Conservation (phyloP, 1,140 invertebrate species). For the Aphelinus atriplicis region DNA sequence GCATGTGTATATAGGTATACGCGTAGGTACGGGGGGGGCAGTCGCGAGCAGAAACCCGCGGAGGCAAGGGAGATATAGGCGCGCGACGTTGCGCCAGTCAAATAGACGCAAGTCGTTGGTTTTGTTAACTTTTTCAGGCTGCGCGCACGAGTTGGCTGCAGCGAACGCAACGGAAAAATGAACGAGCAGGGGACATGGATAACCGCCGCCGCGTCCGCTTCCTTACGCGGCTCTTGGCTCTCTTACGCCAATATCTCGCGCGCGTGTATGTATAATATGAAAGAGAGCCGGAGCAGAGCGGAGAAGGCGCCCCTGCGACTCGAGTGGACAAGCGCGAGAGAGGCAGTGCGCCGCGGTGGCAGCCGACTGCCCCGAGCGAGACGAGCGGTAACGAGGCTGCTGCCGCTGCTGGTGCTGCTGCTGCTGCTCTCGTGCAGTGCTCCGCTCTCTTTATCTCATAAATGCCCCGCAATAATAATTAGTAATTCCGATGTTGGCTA, state of each 20-base stretch:
- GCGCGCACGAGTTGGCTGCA: background rate
- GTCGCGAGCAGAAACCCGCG: background rate
- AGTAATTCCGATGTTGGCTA: constrained; percentile 17
- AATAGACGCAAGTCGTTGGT: constrained; percentile 7
- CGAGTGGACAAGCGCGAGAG: too few relatives aligned
- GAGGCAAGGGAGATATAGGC: too few relatives aligned
- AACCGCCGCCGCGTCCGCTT: background rate
- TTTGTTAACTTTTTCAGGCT: background rate
- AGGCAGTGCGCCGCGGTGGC: background rate
- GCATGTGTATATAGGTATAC: too few relatives aligned
- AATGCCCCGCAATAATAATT: constrained; percentile 18
- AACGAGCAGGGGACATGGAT: constrained; percentile 16
- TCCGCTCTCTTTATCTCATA: too few relatives aligned
- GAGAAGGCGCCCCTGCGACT: background rate
- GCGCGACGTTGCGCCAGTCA: background rate
- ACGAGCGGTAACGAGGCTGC: constrained; percentile 10
- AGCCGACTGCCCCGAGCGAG: too few relatives aligned
- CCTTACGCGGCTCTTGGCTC: too few relatives aligned
- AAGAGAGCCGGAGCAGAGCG: too few relatives aligned
- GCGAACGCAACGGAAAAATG: constrained; percentile 15
- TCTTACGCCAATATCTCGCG: too few relatives aligned
- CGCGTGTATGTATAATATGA: too few relatives aligned
- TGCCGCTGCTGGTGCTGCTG: background rate
- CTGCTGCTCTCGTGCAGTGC: too few relatives aligned
- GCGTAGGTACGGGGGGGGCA: background rate